Base-by-base conservation (phyloP, 2,113 vertebrate genomes). In the Mastomys coucha region DNA sequence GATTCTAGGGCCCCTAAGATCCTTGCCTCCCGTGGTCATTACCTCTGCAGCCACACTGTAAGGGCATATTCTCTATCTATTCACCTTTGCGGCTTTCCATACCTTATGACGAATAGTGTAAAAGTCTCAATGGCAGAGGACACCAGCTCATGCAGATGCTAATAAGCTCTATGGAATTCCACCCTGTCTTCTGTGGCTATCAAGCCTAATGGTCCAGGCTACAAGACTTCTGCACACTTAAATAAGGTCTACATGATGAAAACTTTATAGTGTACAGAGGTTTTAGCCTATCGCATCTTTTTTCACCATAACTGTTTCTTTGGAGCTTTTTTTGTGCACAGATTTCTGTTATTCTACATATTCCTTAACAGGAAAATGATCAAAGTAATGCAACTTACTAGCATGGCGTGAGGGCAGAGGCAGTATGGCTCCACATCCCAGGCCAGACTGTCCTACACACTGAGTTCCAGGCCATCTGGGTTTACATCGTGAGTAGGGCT, bases 171-270 rank as follows among this genome's bases (percentile, higher is more conserved):
- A 98, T 96, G 51, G 97, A 95, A 93, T 97, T 89, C 82, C 97
- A 97, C 87, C 60, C 1, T 98, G 93, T 95, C 93, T 84, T 97
- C 86, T 87, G 78, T 88, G 96, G 94, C 98, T 98, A 96, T 92
- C 76, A 97, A 94, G 81, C 60, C 58, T 42, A 85, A 77, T 16
- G 6, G 95, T 88, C 97, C 85, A 97, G 17, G 3, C 87, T 96
- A 93, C 92, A 97, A 98, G 96, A 98, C 98, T 95, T 97, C 98
- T 98, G 96, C 60, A 93, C 97, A 98, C 97, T 88, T 97, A 98
- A 97, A 98, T 97, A 98, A 98, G 96, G 58, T 89, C 97, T 0
- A 95, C 96, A 91, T 96, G 98, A 98, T 73, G 95, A 93, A 97
- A 95, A 14, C 31, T 96, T 98, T n/a, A 53, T 88, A 95, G 12